phyloP scores from a whole-genome alignment of 2,797 vertebrate genomes.

The Cynopterus sphinx region DNA sequence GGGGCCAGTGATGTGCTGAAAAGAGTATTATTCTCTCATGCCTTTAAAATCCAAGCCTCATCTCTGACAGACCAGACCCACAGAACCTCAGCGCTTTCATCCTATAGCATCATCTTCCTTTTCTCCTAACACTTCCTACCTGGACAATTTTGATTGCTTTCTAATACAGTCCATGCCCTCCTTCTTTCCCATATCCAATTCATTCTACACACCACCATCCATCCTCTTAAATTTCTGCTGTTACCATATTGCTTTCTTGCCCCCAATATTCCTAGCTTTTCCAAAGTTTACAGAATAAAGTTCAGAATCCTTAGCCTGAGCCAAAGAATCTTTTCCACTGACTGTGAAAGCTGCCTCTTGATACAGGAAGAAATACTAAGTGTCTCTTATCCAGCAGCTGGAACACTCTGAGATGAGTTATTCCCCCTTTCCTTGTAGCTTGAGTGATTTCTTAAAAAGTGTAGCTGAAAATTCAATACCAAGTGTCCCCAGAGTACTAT shows the following conservation, averaged over 20 bases:
- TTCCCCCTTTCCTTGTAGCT: background rate
- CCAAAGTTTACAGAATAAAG: background rate
- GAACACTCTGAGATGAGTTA: background rate
- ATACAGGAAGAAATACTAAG: background rate
- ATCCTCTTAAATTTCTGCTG: background rate
- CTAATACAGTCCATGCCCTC: background rate
- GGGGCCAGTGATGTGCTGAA: background rate
- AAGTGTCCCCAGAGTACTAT: background rate
- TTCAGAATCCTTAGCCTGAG: background rate
- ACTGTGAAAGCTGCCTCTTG: background rate
- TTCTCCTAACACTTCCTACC: no score
- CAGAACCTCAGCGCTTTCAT: background rate
- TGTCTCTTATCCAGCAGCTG: background rate
- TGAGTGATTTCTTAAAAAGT: background rate
- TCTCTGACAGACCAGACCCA: background rate
- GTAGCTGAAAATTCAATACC: background rate
- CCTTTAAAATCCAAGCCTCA: background rate
- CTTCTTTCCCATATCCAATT: background rate
- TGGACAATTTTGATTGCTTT: background rate
- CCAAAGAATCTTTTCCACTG: background rate
- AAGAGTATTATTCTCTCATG: background rate
- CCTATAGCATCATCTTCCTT: background rate
- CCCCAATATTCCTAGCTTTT: background rate
- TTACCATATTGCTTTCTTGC: background rate
- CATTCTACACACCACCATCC: background rate